Evolutionary conservation across 2,888 invertebrate species (phyloP), one percentile per base, ranked within the genome.

Genomic region (Nymphalis urticae): DNA sequence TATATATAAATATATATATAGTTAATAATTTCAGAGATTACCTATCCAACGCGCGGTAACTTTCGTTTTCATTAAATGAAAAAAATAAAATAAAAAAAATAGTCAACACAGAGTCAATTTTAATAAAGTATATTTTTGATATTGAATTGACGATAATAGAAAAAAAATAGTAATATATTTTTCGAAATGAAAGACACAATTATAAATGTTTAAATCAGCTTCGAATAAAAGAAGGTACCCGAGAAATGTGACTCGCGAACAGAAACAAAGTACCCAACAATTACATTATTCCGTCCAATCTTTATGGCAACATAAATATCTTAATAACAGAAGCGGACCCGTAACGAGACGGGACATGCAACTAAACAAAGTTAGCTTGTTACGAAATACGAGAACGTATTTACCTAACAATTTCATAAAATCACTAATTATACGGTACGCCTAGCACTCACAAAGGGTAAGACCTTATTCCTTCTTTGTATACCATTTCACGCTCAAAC

Each of bases 381-480:
- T 77, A 74, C 75, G 76, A 76, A 79, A 78, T 76, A 77, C 72
- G 75, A 76, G 59, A 77, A 82, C 78, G 75, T 82, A 82, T 91
- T 91, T 90, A 89, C 87, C 90, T 90, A 90, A 82, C 88, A 90
- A 92, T 91, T 92, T 88, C 80, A 85, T 84, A 86, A 88, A 88
- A 87, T 88, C 86, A 84, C 90, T 92, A 91, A 92, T 92, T 90
- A 90, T 81, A 92, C 87, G 88, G 80, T 88, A 85, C 87, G 85
- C 82, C 82, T 85, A 84, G 79, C 85, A 83, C 76, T 83, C 79
- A 90, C 87, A 89, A 89, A 89, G 88, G 86, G 84, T 85, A 80
- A 82, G 76, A 80, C 79, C 78, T 80, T 77, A 75, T 75, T 76
- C 73, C 72, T 78, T 79, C 80, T 81, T 80, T 77, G 68, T 75